Conservation (phyloP, 2,113 vertebrate genomes). For the Clarias batrachus region DNA sequence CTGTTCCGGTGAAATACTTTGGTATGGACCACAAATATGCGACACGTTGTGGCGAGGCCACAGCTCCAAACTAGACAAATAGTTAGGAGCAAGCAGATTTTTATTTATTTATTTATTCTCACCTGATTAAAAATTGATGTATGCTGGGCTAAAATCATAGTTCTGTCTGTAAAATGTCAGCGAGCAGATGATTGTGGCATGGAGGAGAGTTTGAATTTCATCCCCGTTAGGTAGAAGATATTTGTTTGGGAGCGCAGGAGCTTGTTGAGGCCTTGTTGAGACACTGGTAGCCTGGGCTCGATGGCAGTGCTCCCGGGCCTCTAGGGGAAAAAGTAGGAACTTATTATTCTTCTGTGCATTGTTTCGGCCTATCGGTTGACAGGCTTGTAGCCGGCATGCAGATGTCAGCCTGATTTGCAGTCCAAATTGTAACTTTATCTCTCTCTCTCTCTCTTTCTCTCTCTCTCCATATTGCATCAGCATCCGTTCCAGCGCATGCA, state of each 20-base stretch:
- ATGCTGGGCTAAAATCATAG: constrained; percentile 4
- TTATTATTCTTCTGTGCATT: constrained; percentile 44
- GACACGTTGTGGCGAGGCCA: not conserved
- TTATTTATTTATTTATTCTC: not conserved
- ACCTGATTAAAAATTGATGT: constrained; percentile 35
- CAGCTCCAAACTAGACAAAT: not conserved
- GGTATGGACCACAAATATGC: not conserved
- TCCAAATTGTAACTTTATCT: constrained; percentile 55
- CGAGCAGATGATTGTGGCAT: not conserved
- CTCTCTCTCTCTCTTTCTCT: constrained; percentile 27
- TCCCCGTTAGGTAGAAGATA: constrained; percentile 20
- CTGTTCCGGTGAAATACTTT: not conserved
- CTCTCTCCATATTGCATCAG: constrained; percentile 46
- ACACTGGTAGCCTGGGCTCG: constrained; percentile 10
- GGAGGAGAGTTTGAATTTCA: constrained; percentile 24
- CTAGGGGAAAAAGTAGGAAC: constrained; percentile 22
- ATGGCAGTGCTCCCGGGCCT: constrained; percentile 25
- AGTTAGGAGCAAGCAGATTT: not conserved
- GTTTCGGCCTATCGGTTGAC: constrained; percentile 41
- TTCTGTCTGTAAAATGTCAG: constrained; percentile 36
- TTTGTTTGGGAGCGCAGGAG: constrained; percentile 34
- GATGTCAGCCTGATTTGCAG: constrained; percentile 47
- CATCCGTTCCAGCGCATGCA: constrained; percentile 36
- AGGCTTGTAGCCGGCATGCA: constrained; percentile 44
- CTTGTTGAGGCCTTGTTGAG: constrained; percentile 24